Evolutionary conservation across 2,888 invertebrate species (phyloP).

Genomic region (Eupithecia inturbata): DNA sequence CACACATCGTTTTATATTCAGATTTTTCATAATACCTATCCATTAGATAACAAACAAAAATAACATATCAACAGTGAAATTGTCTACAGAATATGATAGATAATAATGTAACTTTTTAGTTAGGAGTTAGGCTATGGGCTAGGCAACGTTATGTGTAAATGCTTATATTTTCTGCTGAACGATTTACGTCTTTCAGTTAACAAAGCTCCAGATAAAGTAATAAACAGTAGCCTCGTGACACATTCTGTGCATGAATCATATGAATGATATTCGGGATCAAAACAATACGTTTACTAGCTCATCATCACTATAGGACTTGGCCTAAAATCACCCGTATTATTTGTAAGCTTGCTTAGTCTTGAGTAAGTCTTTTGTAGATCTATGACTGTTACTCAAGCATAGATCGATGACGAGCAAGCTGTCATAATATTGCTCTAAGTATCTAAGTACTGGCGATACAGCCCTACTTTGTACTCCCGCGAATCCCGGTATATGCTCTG

Average conservation of each 20-base stretch:
- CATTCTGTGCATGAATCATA: conserved; percentile 33
- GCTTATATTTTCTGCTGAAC: neutral
- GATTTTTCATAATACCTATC: no score
- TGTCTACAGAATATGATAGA: neutral
- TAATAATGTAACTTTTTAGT: neutral
- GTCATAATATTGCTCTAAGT: no score
- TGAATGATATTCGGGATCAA: conserved; percentile 16
- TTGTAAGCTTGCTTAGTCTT: no score
- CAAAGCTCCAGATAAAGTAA: conserved; percentile 13
- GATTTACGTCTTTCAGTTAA: conserved; percentile 7
- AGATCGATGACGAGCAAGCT: no score
- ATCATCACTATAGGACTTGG: neutral
- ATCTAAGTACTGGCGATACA: no score
- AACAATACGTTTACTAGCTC: conserved; percentile 12
- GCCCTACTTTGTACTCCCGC: no score
- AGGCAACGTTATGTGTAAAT: no score
- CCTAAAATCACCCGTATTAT: no score
- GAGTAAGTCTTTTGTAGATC: no score
- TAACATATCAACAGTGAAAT: neutral
- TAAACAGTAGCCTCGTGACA: conserved; percentile 21
- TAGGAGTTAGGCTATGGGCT: neutral
- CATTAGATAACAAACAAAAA: neutral
- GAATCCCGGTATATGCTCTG: no score
- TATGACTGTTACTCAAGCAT: no score
- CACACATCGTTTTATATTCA: neutral